phyloP scores from a whole-genome alignment of 2,888 invertebrate species.

The Tenthredo amoena region DNA sequence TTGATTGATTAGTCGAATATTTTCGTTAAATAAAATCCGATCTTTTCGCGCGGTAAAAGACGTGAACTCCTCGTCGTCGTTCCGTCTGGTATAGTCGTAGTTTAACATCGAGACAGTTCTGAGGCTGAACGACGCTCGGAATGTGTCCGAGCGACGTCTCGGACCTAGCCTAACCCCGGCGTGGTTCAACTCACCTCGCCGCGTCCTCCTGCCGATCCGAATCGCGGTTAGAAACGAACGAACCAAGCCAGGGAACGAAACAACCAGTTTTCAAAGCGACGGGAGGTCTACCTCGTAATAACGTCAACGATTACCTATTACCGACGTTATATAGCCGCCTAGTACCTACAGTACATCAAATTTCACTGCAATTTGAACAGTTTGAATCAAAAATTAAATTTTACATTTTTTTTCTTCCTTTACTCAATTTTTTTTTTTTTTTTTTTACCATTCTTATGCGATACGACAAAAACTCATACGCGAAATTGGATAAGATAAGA shows the following conservation, averaged over 20 bases:
- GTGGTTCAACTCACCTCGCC: slow-evolving; percentile 21
- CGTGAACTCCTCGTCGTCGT: slow-evolving; percentile 38
- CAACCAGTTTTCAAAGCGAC: slow-evolving; percentile 52
- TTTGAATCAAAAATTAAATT: background rate
- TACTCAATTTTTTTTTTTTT: background rate
- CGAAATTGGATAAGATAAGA: slow-evolving; percentile 3
- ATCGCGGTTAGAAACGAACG: slow-evolving; percentile 43
- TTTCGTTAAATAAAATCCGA: background rate
- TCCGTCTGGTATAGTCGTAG: slow-evolving; percentile 59
- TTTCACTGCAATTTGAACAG: background rate
- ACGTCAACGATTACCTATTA: slow-evolving; percentile 36
- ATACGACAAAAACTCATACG: background rate
- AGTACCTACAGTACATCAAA: background rate
- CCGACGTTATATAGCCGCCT: background rate
- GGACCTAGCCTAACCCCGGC: slow-evolving; percentile 46
- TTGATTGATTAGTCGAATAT: background rate
- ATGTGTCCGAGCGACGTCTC: slow-evolving; percentile 63
- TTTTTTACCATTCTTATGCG: background rate
- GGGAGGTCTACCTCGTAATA: slow-evolving; percentile 38
- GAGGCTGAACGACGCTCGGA: slow-evolving; percentile 67
- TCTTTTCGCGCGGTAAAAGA: slow-evolving; percentile 59
- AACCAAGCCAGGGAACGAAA: background rate
- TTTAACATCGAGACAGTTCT: slow-evolving; percentile 70
- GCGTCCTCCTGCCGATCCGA: slow-evolving; percentile 34
- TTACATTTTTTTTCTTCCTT: background rate